Evolutionary conservation across 1,140 invertebrate species (phyloP).

Genomic region (Bombus confusus): DNA sequence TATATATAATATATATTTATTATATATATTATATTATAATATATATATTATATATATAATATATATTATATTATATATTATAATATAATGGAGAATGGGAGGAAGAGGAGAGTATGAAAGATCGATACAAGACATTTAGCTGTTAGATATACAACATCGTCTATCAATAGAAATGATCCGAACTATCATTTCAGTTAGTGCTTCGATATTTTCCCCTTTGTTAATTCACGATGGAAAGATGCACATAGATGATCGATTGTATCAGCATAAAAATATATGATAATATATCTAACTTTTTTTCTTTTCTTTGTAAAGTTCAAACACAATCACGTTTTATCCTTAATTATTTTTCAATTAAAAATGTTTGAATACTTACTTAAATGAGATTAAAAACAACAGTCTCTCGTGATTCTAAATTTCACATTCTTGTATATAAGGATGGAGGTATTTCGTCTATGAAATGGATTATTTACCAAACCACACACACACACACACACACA

Average conservation of each 20-base stretch:
- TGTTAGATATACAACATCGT: constrained; percentile 18
- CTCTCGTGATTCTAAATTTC: not conserved
- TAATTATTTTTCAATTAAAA: not conserved
- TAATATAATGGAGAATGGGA: not conserved
- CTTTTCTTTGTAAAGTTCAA: constrained; percentile 19
- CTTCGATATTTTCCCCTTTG: not conserved
- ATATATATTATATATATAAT: too few species aligned
- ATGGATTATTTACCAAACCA: not conserved
- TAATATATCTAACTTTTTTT: not conserved
- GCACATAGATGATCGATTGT: constrained; percentile 27
- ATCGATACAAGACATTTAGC: constrained; percentile 34
- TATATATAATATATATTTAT: too few species aligned
- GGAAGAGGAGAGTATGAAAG: not conserved
- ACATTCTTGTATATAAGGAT: not conserved
- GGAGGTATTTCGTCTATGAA: not conserved
- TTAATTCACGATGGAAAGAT: not conserved
- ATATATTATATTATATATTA: too few species aligned
- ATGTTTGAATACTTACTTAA: not conserved
- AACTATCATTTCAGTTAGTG: constrained; percentile 49
- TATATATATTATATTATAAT: too few species aligned
- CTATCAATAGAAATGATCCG: constrained; percentile 26
- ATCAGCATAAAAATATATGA: constrained; percentile 41
- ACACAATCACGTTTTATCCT: not conserved
- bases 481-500: too few species aligned
- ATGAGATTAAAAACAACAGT: constrained; percentile 1